A percentile compares a stretch with the other conserved stretches of the same genome.
These are phyloP conservation scores for Diabrotica virgifera DNA, from an alignment of 1,140 invertebrate species.

Conservation along the genomic window DNA sequence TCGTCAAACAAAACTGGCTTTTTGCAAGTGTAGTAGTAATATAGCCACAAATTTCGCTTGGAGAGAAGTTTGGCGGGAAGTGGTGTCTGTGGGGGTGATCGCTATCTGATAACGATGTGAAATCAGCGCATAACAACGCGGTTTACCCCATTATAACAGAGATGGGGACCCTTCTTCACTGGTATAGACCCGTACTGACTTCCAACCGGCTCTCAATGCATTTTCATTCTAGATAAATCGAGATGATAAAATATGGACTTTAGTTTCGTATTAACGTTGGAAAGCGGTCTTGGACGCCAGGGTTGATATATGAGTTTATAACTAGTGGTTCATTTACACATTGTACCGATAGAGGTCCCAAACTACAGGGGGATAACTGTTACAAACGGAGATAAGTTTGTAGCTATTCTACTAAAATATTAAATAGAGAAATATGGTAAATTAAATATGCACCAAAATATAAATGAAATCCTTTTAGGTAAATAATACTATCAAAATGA, in stretches of 20 bases:
- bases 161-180: slow-evolving; percentile 30
- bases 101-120: slow-evolving; percentile 46
- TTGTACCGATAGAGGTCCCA: neutral
- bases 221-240: slow-evolving; percentile 47
- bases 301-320: slow-evolving; percentile 42
- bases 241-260: slow-evolving; percentile 47
- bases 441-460: too few relatives aligned
- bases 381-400: too few relatives aligned
- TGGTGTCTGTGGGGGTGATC: slow-evolving; percentile 35
- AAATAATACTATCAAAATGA: too few relatives aligned
- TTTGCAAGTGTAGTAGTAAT: slow-evolving; percentile 2
- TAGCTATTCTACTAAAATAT: too few relatives aligned
- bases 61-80: slow-evolving; percentile 19
- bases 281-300: slow-evolving; percentile 39
- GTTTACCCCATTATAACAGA: slow-evolving; percentile 48
- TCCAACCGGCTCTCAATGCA: slow-evolving; percentile 30
- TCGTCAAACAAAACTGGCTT: neutral
- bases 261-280: slow-evolving; percentile 43
- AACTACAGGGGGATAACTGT: neutral
- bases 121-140: slow-evolving; percentile 49
- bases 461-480: too few relatives aligned
- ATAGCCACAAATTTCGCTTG: slow-evolving; percentile 23
- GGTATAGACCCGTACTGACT: slow-evolving; percentile 30
- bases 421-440: too few relatives aligned
- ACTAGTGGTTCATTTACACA: slow-evolving; percentile 33